phyloP scores from a whole-genome alignment of 2,797 vertebrate species.

The Sylvilagus floridanus region DNA sequence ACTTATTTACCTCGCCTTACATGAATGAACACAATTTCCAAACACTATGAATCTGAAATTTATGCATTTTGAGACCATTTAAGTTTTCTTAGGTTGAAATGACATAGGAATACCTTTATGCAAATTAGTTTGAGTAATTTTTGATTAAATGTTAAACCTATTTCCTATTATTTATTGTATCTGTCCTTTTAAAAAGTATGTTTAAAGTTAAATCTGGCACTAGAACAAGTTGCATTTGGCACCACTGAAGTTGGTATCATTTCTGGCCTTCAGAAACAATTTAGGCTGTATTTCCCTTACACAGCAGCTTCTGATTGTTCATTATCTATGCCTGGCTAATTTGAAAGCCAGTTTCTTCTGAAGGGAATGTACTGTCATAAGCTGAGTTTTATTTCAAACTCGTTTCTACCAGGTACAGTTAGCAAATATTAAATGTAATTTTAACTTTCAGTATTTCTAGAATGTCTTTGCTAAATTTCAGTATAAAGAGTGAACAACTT shows the following conservation, averaged over 20 bases:
- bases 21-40: background rate
- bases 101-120: background rate
- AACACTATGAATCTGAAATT: background rate
- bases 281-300: conserved; percentile 28
- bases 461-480: conserved; percentile 37
- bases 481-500: conserved; percentile 50
- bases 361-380: conserved; percentile 11
- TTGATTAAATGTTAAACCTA: conserved; percentile 56
- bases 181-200: background rate
- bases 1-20: background rate
- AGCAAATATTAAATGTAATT: conserved; percentile 52
- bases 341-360: conserved; percentile 40
- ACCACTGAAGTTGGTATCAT: conserved; percentile 16
- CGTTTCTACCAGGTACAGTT: conserved; percentile 33
- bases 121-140: conserved; percentile 45
- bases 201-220: background rate
- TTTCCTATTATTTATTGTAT: background rate
- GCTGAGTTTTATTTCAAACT: conserved; percentile 64
- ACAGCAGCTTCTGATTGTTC: conserved; percentile 54
- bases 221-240: background rate
- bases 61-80: conserved; percentile 30
- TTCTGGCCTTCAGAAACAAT: conserved; percentile 28
- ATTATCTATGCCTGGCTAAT: conserved; percentile 48
- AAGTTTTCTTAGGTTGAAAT: conserved; percentile 41
- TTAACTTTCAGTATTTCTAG: conserved; percentile 52